Evolutionary conservation across 2,113 vertebrate genomes (phyloP), one percentile per base, ranked within the genome.

Genomic region (Chionomys nivalis): DNA sequence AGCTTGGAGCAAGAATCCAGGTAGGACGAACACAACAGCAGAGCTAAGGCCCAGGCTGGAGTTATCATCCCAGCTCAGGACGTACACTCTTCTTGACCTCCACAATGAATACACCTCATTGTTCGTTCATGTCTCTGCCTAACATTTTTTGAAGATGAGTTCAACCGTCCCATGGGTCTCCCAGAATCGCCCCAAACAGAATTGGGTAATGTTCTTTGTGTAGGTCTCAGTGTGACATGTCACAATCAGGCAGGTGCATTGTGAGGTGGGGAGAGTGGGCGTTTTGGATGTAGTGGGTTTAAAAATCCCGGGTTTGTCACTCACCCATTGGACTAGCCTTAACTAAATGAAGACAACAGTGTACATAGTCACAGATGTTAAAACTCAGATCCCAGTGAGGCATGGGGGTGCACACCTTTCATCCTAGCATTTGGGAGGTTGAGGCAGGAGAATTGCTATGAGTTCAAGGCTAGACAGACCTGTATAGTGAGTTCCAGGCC

Each of bases 61-160:
- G 36, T 72, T 58, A 63, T 44, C 52, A 44, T 36, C 76, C 61
- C 5, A 42, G 63, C 77, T 49, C 49, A 77, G 82, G 52, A 36
- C 1, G 3, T 14, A 58, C 4, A 42, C 4, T 76, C 10, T 81
- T 33, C 86, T 81, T 44, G 42, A 95, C 44, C 23, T 76, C 28
- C 3, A 68, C 87, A 68, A 0, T 52, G 82, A 96, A 86, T 89
- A 95, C 3, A 3, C 31, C 42, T 88, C 66, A 49, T 85, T 94
- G 81, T 75, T 96, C 76, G 44, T 49, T 93, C 73, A 23, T 52
- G 23, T 78, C 90, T 97, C 72, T 31, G 47, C n/a, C 17, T 81
- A 82, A 75, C 63, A 61, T 52, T 90, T 89, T 68, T 61, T 75
- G 95, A 88, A 92, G 83, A 90, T 93, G 83, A 90, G 79, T 89